Conservation (phyloP, 2,888 invertebrate genomes). For the Callyntrura guangdongensis region DNA sequence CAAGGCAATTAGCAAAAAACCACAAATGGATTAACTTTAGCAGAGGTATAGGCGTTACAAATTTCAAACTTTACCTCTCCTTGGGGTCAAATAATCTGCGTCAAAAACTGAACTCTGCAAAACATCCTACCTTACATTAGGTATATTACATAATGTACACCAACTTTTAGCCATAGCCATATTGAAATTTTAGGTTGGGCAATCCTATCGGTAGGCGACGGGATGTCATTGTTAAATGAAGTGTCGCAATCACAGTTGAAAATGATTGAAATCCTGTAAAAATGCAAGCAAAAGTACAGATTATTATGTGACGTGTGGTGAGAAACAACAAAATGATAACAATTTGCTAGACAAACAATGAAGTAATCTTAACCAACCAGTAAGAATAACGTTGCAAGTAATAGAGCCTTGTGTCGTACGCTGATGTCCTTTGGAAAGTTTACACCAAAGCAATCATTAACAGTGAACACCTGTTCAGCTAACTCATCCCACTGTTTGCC, state of each 20-base stretch:
- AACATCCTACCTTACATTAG: too few relatives aligned
- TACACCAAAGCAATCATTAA: conserved; percentile 76
- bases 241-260: conserved; percentile 74
- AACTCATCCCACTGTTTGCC: conserved; percentile 76
- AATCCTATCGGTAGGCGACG: too few relatives aligned
- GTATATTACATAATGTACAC: too few relatives aligned
- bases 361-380: conserved; percentile 65
- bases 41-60: too few relatives aligned
- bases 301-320: background rate
- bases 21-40: too few relatives aligned
- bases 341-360: background rate
- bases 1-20: too few relatives aligned
- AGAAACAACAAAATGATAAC: background rate
- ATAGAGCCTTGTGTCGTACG: conserved; percentile 79
- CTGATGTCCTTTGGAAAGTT: conserved; percentile 79
- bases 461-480: conserved; percentile 52
- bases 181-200: too few relatives aligned
- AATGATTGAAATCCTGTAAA: conserved; percentile 79
- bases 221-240: too few relatives aligned
- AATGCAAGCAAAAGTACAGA: background rate
- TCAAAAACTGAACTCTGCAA: too few relatives aligned
- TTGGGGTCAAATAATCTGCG: too few relatives aligned
- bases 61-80: too few relatives aligned
- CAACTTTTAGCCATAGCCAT: too few relatives aligned
- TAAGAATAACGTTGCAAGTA: conserved; percentile 75